A percentile compares a stretch with the other conserved stretches of the same genome.
phyloP scores from a whole-genome alignment of 2,113 vertebrate genomes.

The Leucopsar rothschildi region DNA sequence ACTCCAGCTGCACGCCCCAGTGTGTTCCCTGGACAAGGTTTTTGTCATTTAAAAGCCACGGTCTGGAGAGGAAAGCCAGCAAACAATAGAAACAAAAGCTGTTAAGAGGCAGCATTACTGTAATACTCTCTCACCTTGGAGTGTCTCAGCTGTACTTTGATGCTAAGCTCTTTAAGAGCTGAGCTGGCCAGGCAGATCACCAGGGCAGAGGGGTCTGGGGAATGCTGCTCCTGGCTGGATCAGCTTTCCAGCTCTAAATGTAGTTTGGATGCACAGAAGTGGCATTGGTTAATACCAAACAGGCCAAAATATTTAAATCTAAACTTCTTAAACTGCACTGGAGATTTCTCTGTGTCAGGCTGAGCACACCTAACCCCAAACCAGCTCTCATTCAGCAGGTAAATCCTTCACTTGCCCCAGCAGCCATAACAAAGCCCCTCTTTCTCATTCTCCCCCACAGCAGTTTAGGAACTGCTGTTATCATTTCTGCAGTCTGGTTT shows the following conservation, averaged over 20 bases:
- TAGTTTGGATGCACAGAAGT: background rate
- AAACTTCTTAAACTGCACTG: background rate
- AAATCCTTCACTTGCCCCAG: background rate
- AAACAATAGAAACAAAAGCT: background rate
- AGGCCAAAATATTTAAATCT: background rate
- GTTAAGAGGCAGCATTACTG: background rate
- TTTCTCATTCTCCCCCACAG: background rate
- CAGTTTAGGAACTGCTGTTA: background rate
- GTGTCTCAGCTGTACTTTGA: background rate
- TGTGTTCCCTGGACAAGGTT: background rate
- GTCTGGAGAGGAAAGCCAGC: background rate
- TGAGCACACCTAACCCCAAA: background rate
- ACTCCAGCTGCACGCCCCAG: background rate
- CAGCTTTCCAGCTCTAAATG: background rate
- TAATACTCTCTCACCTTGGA: background rate
- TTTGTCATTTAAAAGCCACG: background rate
- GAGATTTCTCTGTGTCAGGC: background rate
- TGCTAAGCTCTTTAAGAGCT: background rate
- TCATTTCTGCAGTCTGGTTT: background rate
- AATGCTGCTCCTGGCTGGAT: fast-evolving
- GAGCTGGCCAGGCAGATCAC: background rate
- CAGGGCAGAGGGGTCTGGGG: background rate
- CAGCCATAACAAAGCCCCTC: background rate
- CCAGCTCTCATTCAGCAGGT: background rate
- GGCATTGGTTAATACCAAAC: background rate